Base-by-base conservation (phyloP, 64 coral and sea anemone species). In the Stylophora pistillata region DNA sequence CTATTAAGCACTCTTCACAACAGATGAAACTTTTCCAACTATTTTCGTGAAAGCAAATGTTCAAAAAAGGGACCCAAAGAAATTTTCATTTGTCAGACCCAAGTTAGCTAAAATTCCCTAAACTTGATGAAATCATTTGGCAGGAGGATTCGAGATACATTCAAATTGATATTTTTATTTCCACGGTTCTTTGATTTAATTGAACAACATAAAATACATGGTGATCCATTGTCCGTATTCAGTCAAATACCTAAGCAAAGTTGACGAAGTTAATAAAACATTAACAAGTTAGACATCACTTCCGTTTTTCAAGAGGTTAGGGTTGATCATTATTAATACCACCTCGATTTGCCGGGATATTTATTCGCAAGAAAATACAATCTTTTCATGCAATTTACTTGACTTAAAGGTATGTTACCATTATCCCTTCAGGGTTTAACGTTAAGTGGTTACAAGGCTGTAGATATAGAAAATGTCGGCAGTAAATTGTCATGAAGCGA, bases 251-350 rank as follows among this genome's bases (percentile, higher is more conserved):
- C 74, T 69, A 53, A 27, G 59, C 80, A 83, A 16, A 4, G 58
- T 41, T 68, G 79, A 52, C 32, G 26, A 33, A 69, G 4, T 10
- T 62, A 53, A 83, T 83, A 68, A 83, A 83, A 83, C 80, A 83
- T 83, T 83, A 68, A 83, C 33, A 69, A 41, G 80, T 83, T 52
- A 68, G 5, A 11, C 3, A 12, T 83, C 80, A 69, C 20, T 65
- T 9, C 32, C 18, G 33, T 52, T 26, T 53, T 6, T 23, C 31
- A 16, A 53, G 41, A 15, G 59, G 55, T 0, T 47, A 81, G 28
- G 61, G 28, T 23, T 16, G 27, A 17, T 60, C 21, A 71, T 4
- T 71, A 20, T 6, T 47, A 75, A 75, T 75, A 52, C 73, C 23
- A 7, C 32, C 52, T 3, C 30, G 31, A 75, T 37, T 75, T 52